A percentile compares a stretch with the other conserved stretches of the same genome.
Conservation (phyloP, 92 coral and sea anemone species). For the Bergia puertoricense region DNA sequence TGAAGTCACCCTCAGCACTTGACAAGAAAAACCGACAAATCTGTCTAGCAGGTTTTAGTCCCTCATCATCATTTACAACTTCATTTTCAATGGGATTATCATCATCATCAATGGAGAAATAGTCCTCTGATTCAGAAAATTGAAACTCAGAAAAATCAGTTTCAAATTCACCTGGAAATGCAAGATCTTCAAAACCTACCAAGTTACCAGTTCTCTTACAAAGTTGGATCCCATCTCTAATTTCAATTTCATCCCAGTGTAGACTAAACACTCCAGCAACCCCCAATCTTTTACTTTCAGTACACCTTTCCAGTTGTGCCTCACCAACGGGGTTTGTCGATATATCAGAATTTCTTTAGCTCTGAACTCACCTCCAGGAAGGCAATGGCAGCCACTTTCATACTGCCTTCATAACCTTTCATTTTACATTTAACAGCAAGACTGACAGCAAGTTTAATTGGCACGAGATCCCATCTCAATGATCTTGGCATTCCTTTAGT, state of each 20-base stretch:
- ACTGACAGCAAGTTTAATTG: slow-evolving; percentile 31
- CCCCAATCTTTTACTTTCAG: slow-evolving; percentile 9
- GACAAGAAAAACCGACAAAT: slow-evolving; percentile 55
- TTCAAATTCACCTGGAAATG: slow-evolving; percentile 20
- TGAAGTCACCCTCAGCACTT: slow-evolving; percentile 49
- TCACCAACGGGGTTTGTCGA: slow-evolving; percentile 27
- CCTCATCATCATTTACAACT: not conserved
- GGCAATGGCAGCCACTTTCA: slow-evolving; percentile 54
- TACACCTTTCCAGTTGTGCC: slow-evolving; percentile 12
- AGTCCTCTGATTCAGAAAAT: not conserved
- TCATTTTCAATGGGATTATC: not conserved
- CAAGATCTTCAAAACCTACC: slow-evolving; percentile 47
- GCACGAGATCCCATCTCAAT: no score
- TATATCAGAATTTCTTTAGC: slow-evolving; percentile 33
- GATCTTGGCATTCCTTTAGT: no score
- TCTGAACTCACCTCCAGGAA: slow-evolving; percentile 50
- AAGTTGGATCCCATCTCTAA: slow-evolving; percentile 43
- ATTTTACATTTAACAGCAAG: slow-evolving; percentile 49
- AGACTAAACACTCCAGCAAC: slow-evolving; percentile 38
- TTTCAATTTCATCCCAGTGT: slow-evolving; percentile 55
- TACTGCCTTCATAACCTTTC: slow-evolving; percentile 48
- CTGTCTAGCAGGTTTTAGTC: slow-evolving; percentile 34
- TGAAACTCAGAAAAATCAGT: slow-evolving; percentile 4
- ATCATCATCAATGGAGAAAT: not conserved
- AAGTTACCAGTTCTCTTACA: slow-evolving; percentile 52